Conservation (phyloP, 2,113 vertebrate genomes). For the Ictalurus furcatus region DNA sequence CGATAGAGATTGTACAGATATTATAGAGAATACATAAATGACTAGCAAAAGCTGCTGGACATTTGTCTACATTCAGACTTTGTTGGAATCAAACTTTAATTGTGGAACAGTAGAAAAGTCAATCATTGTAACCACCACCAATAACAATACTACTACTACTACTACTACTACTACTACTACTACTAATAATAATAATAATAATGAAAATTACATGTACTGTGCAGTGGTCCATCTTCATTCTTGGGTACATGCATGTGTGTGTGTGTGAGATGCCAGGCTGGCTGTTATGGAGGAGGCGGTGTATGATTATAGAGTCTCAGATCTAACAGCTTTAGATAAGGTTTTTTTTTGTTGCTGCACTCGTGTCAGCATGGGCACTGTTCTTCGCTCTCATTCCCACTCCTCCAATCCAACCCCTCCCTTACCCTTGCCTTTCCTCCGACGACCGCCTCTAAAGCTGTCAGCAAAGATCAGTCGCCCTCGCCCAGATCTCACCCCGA, state of each 20-base stretch:
- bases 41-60: too few species aligned
- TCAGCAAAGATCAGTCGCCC: conserved; percentile 75
- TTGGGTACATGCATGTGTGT: background rate
- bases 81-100: background rate
- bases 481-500: conserved; percentile 71
- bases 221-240: background rate
- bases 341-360: conserved; percentile 42
- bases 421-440: conserved; percentile 50
- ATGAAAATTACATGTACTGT: background rate
- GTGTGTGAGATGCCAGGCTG: conserved; percentile 16
- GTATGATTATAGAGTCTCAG: conserved; percentile 28
- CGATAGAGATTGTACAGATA: background rate
- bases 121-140: background rate
- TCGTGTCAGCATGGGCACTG: conserved; percentile 47
- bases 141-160: background rate
- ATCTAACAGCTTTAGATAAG: conserved; percentile 37
- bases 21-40: background rate
- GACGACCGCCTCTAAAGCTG: conserved; percentile 74
- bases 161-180: background rate
- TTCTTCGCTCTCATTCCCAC: background rate
- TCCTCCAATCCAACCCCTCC: conserved; percentile 26
- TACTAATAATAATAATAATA: background rate
- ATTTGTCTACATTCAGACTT: too few species aligned
- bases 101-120: background rate
- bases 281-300: conserved; percentile 14